Evolutionary conservation across 2,797 vertebrate genomes (phyloP).

Genomic region (Sebastes itinus): DNA sequence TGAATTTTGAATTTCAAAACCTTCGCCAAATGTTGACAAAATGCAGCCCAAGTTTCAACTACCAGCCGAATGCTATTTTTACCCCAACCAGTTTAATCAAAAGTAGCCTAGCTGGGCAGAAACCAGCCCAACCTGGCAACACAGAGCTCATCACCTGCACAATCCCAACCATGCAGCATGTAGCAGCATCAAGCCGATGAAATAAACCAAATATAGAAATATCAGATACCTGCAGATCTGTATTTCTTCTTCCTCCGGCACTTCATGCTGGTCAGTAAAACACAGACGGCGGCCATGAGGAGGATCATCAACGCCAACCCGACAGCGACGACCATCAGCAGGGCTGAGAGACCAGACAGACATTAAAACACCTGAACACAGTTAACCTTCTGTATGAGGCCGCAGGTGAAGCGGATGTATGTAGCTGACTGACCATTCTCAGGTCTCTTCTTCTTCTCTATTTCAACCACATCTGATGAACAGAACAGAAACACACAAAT

Average conservation of each 20-base stretch:
- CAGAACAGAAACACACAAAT: neutral
- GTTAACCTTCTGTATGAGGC: fast-evolving
- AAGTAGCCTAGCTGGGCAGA: too few species aligned
- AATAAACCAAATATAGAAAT: neutral
- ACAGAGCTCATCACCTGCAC: too few species aligned
- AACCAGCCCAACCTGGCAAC: too few species aligned
- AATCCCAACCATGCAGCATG: too few species aligned
- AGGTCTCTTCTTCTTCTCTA: conserved; percentile 7
- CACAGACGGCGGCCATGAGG: conserved; percentile 19
- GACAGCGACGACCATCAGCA: conserved; percentile 23
- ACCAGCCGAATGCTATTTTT: too few species aligned
- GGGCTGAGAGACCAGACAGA: conserved; percentile 23
- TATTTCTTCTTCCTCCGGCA: conserved; percentile 34
- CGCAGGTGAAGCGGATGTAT: neutral
- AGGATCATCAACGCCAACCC: conserved; percentile 9
- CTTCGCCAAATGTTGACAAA: too few species aligned
- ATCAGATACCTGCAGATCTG: conserved; percentile 3
- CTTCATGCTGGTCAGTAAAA: conserved; percentile 39
- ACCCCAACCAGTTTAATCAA: too few species aligned
- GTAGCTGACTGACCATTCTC: conserved; percentile 39
- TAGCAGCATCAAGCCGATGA: neutral
- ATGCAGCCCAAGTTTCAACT: too few species aligned
- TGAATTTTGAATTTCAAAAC: too few species aligned
- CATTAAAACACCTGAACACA: neutral
- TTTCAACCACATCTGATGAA: conserved; percentile 30